Base-by-base conservation (phyloP, 2,797 vertebrate genomes). In the Mormyrops boulengeri region DNA sequence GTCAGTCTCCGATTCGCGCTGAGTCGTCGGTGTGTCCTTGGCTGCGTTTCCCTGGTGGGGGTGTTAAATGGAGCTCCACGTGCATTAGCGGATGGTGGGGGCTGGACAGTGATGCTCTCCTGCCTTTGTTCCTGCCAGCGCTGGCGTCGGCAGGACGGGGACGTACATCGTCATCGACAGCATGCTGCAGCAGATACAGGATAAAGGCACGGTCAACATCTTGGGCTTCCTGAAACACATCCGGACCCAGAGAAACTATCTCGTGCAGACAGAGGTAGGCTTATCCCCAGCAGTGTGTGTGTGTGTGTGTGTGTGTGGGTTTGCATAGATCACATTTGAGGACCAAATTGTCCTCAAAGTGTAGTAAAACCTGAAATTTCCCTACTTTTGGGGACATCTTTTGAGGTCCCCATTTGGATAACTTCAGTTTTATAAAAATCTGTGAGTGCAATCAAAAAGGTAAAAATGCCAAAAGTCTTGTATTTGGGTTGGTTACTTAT, bases 151-250 rank as follows among this genome's bases (percentile, higher is more conserved):
- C 91, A 96, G 97, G 89, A 99, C 97, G 1, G 98, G 98, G 92
- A 99, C 98, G 44, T 99, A 99, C 93, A 98, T 99, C 84, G 97
- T 98, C 77, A 97, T 98, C 38, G 98, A 99, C 96, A 97, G 97
- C 93, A 99, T 99, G 98, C 95, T 99, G 92, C 97, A 97, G 91
- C 98, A 98, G 95, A 98, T 99, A 92, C 97, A 95, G 95, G 97
- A 98, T 94, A 98, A 98, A 95, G 96, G 96, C 96, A 97, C 97
- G 92, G 98, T 99, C 73, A 98, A 98, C 6, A 96, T 96, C 90
- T 96, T 98, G 90, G 97, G 97, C 89, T 99, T 99, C 95, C 97
- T 99, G 94, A 99, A 98, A 96, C 98, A 99, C 93, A 99, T 98
- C 95, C 97, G 97, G 94, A 98, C 97, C 88, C 98, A 99, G 94